Conservation (phyloP, 2,113 vertebrate species). For the Martes martes region DNA sequence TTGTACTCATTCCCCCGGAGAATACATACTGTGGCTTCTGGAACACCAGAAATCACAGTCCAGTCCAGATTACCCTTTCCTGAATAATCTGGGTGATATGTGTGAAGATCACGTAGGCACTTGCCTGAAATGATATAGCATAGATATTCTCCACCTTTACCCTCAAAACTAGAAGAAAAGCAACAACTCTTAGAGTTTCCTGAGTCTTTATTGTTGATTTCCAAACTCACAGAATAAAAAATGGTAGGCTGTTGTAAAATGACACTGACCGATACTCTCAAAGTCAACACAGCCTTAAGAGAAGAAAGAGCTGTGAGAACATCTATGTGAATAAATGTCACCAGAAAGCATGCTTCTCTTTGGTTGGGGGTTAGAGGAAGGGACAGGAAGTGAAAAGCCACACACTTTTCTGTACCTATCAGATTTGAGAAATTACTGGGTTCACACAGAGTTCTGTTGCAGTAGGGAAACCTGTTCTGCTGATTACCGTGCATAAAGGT, state of each 20-base stretch:
- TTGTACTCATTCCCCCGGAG: neutral
- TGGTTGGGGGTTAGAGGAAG: conserved; percentile 70
- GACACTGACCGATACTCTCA: neutral
- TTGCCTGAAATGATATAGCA: neutral
- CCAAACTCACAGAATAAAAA: conserved; percentile 6
- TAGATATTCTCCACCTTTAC: neutral
- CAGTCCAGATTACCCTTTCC: neutral
- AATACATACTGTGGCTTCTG: neutral
- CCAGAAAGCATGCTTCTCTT: conserved; percentile 52
- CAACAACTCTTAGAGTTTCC: neutral
- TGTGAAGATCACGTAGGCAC: neutral
- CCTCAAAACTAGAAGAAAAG: neutral
- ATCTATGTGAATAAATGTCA: conserved; percentile 55
- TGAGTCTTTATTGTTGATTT: neutral
- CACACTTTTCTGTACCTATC: conserved; percentile 44
- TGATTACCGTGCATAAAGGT: conserved; percentile 40
- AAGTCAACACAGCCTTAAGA: neutral
- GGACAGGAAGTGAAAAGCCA: conserved; percentile 68
- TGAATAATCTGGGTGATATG: neutral
- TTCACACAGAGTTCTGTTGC: conserved; percentile 24
- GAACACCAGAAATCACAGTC: neutral
- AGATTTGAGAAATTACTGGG: conserved; percentile 59
- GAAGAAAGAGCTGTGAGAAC: conserved; percentile 5
- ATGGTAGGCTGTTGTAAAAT: neutral
- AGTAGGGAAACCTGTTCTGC: conserved; percentile 41